Percentiles rank a stretch among this genome's conserved stretches.
Evolutionary conservation across 2,113 vertebrate species (phyloP).

Genomic region (Nothobranchius kuhntae): DNA sequence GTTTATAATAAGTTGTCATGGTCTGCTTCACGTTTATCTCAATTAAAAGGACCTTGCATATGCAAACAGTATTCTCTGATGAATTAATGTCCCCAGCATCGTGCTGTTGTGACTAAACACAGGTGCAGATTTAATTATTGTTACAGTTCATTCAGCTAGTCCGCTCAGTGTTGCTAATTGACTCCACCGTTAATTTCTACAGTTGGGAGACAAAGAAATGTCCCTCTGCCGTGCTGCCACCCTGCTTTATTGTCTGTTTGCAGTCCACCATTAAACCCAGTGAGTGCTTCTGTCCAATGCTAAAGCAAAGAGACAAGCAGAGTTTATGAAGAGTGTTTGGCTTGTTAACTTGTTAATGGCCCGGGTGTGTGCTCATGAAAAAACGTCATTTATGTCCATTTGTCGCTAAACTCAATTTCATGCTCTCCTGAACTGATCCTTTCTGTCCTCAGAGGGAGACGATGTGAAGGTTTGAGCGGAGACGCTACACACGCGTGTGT

Average conservation of each 20-base stretch:
- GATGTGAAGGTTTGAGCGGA: slow-evolving; percentile 18
- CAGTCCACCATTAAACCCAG: slow-evolving; percentile 51
- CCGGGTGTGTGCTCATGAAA: slow-evolving; percentile 68
- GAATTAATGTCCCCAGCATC: slow-evolving; percentile 13
- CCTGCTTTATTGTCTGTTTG: slow-evolving; percentile 35
- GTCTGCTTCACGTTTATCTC: slow-evolving; percentile 3
- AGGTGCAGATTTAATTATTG: slow-evolving; percentile 18
- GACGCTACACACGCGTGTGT: slow-evolving; percentile 12
- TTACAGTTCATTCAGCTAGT: slow-evolving; percentile 1
- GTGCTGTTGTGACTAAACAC: slow-evolving; percentile 20
- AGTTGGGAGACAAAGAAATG: slow-evolving; percentile 28
- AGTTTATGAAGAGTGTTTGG: slow-evolving; percentile 60
- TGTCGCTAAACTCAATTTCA: slow-evolving; percentile 72
- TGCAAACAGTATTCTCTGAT: slow-evolving; percentile 17
- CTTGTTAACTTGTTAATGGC: slow-evolving; percentile 72
- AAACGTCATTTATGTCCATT: slow-evolving; percentile 58
- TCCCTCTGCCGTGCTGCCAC: background rate
- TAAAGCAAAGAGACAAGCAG: slow-evolving; percentile 30
- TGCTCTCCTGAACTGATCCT: slow-evolving; percentile 64
- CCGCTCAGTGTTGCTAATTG: slow-evolving; percentile 6
- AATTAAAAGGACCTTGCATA: slow-evolving; percentile 14
- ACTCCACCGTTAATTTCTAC: slow-evolving; percentile 32
- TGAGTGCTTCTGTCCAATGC: slow-evolving; percentile 27
- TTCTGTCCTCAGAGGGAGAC: slow-evolving; percentile 46
- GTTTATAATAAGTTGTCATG: background rate